Base-by-base conservation (phyloP, 1,140 invertebrate genomes). In the Cydia strobilella region DNA sequence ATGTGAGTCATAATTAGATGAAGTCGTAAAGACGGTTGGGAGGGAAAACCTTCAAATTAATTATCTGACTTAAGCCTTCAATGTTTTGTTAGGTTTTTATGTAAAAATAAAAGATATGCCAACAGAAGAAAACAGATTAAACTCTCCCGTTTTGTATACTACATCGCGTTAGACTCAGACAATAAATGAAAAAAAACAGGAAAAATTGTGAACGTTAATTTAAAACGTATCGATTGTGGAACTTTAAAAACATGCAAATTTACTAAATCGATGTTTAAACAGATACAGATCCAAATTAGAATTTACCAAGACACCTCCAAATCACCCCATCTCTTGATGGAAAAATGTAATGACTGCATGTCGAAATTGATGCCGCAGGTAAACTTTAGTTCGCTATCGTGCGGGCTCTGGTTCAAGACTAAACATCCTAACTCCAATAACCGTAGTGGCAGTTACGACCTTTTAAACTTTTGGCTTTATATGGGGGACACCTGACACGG, bases 401-500 rank as follows among this genome's bases (percentile, higher is more conserved):
- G 82, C 82, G 82, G 84, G 83, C 77, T 35, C 31, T 1, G 0
- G 10, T 3, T 23, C 54, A 23, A 23, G 23, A 59, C 54, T 23
- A 59, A 59, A 59, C 54, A 9, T 9, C 54, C 2, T 23, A 59
- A 59, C 5, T 59, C 54, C 5, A 59, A 20, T 9, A 59, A 59
- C 20, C 0, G 4, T 23, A 59, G 2, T 23, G 54, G 15, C 10
- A 3, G 6, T 59, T 59, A 59, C 6, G 9, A 59, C 54, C 7
- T 59, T 59, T 23, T 23, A 10, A 12, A 59, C 20, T 23, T 23
- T 59, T 20, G 23, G 39, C 63, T 69, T 75, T 76, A 76, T 82
- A 82, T 83, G 79, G 82, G 82, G 83, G 82, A 85, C 87, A 90
- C 88, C 88, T 90, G 87, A 87, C 86, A 84, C 82, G 81, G 20